phyloP scores from a whole-genome alignment of 2,888 invertebrate species.

The Acanthosoma haemorrhoidale region DNA sequence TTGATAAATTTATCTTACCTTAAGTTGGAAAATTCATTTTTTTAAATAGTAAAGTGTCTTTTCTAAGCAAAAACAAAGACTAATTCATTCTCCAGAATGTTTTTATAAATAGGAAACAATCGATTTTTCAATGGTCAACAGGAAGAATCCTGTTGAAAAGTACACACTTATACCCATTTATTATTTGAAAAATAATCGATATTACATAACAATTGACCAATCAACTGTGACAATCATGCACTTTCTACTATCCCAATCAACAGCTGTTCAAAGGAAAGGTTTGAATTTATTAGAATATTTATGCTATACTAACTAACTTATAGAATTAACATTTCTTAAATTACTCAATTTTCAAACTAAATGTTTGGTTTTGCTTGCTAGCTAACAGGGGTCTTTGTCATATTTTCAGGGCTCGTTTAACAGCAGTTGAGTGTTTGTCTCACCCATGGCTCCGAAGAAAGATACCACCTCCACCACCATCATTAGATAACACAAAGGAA shows the following conservation, averaged over 20 bases:
- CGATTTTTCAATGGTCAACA: too few relatives aligned
- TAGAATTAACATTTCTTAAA: constrained; percentile 10
- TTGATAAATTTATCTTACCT: too few relatives aligned
- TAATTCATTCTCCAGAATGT: too few relatives aligned
- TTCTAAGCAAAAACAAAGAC: too few relatives aligned
- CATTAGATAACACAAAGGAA: constrained; percentile 40
- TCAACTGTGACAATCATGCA: too few relatives aligned
- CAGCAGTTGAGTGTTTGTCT: constrained; percentile 78
- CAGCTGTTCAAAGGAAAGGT: neutral
- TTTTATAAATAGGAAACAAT: too few relatives aligned
- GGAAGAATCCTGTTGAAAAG: too few relatives aligned
- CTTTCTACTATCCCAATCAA: neutral
- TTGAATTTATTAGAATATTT: neutral
- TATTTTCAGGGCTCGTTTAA: constrained; percentile 64
- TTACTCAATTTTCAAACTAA: constrained; percentile 7
- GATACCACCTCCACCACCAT: constrained; percentile 45
- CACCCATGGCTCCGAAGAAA: constrained; percentile 78
- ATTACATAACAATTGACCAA: too few relatives aligned
- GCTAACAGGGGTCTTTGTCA: constrained; percentile 31
- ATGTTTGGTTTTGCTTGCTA: constrained; percentile 27
- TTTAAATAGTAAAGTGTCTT: too few relatives aligned
- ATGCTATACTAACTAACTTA: neutral
- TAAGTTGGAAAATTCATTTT: too few relatives aligned
- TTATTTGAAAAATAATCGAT: too few relatives aligned
- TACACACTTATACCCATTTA: too few relatives aligned